Conservation (phyloP, 2,888 invertebrate species). For the Limnephilus rhombicus region DNA sequence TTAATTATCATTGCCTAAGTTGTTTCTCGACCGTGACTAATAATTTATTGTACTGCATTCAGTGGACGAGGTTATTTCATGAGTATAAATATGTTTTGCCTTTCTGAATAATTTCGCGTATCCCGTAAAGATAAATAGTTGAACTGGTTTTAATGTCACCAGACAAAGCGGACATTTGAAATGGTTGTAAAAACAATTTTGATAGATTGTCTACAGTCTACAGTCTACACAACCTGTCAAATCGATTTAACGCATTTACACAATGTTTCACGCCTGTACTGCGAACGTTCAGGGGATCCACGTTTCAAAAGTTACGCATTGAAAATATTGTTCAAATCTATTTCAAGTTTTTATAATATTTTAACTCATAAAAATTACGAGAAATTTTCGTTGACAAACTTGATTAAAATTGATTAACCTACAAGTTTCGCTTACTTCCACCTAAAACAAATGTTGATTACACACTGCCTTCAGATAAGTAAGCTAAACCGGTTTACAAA, state of each 20-base stretch:
- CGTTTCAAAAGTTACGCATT: neutral
- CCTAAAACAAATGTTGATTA: neutral
- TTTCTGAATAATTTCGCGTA: neutral
- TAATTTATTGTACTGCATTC: neutral
- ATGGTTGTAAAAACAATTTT: neutral
- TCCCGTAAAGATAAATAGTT: neutral
- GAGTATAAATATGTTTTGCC: neutral
- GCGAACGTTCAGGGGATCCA: too few species aligned
- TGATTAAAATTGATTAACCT: too few species aligned
- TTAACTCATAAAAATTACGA: too few species aligned
- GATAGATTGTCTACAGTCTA: neutral
- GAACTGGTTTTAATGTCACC: neutral
- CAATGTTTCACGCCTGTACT: neutral
- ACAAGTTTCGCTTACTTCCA: neutral
- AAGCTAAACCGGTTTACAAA: neutral
- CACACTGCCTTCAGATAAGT: neutral
- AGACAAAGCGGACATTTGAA: neutral
- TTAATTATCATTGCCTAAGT: neutral
- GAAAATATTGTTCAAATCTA: too few species aligned
- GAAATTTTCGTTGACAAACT: too few species aligned
- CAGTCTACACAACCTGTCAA: neutral
- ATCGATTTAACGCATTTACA: neutral
- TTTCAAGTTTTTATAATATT: too few species aligned
- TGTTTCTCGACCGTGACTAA: neutral
- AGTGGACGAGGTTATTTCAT: neutral